A percentile compares a stretch with the other conserved stretches of the same genome.
Conservation (phyloP, 2,797 vertebrate species). For the Muscicapa comitata region DNA sequence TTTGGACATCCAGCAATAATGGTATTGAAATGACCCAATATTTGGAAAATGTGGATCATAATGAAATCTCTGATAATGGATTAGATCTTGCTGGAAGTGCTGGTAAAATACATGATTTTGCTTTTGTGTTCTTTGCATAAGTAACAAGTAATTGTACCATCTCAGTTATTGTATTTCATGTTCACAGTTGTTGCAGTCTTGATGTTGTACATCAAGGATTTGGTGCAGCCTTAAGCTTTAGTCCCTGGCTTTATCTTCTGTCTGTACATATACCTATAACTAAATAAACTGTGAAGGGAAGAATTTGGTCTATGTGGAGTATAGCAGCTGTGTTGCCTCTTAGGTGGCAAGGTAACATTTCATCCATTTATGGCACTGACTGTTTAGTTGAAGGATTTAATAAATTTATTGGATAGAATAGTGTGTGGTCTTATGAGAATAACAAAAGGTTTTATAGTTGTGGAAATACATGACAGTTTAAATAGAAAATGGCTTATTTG, state of each 20-base stretch:
- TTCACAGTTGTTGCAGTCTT: background rate
- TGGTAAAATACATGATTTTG: background rate
- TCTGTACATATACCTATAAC: background rate
- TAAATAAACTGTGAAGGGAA: background rate
- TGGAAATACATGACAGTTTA: background rate
- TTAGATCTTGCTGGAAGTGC: background rate
- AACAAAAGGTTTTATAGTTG: background rate
- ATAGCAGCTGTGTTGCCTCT: background rate
- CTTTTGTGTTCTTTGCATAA: background rate
- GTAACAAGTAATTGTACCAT: background rate
- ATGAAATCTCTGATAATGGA: background rate
- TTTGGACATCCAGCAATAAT: background rate
- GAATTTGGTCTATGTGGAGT: background rate
- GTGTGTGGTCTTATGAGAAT: background rate
- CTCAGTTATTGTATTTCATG: background rate
- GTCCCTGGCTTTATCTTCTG: background rate
- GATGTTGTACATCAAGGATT: background rate
- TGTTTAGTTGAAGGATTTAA: background rate
- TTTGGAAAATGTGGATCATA: background rate
- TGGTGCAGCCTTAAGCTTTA: background rate
- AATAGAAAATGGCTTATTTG: background rate
- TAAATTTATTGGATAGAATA: background rate
- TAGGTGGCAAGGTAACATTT: background rate
- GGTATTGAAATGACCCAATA: background rate
- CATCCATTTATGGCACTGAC: background rate